Evolutionary conservation across 2,797 vertebrate genomes (phyloP), one percentile per base, ranked within the genome.

Genomic region (Phalanger gymnotis): DNA sequence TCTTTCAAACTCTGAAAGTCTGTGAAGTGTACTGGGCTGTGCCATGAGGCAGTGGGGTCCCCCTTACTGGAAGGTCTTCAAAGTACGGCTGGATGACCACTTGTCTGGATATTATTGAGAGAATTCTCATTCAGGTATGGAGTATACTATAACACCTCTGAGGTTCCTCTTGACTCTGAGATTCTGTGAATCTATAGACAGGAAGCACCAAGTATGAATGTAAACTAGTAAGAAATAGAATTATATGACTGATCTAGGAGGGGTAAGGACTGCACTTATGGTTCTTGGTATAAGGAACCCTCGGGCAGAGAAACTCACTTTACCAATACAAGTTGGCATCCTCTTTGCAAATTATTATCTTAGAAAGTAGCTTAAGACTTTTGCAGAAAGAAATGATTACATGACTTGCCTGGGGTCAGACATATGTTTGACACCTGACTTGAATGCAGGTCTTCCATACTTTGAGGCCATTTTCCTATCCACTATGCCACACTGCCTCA

Each of bases 311-410:
- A 66, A 66, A 66, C 34, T 66, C 61, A 5, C 14, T 66, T 13
- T n/a, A 66, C 61, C 61, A 66, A 66, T n/a, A 66, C 61, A 66
- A 34, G 61, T 16, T 34, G 61, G 34, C 5, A 66, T n/a, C 34
- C 31, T 66, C 61, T 61, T 61, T n/a, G 34, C 14, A n/a, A 66
- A 66, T 66, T 34, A 66, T 19, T n/a, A 13, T 5, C 34, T 66
- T 66, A n/a, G 61, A 66, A 66, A n/a, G 13, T 16, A 66, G 34
- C 13, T 13, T 66, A 66, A 19, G 4, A 14, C 13, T n/a, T n/a
- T 66, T 4, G 19, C 3, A 0, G n/a, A n/a, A n/a, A 5, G 12
- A 3, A 61, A 28, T 13, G 12, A 1, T n/a, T 66, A n/a, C 3
- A 11, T 66, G 61, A 66, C 34, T 66, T 66, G 12, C 13, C 34